Evolutionary conservation across 2,113 vertebrate genomes (phyloP), one percentile per base, ranked within the genome.

Genomic region (Pelusios castaneus): DNA sequence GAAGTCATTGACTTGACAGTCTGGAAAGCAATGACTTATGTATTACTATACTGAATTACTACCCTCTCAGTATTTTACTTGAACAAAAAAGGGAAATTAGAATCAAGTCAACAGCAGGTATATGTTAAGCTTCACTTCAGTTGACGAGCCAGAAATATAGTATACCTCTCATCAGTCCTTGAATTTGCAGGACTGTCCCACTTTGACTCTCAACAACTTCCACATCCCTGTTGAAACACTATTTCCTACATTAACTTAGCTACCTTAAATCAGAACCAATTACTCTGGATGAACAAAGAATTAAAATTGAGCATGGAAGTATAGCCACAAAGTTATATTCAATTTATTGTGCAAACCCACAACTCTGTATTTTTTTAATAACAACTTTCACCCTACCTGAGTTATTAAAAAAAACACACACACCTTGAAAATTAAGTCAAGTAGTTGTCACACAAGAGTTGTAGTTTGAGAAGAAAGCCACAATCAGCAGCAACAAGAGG

Each of bases 91-190:
- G 93, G 94, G 1, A 91, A 24, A 21, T 0, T 41, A 51, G 81
- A 51, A 0, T 34, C 27, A 51, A 12, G 89, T 3, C 76, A 3
- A 0, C 6, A 85, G 45, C 7, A 7, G 6, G 88, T 55, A 75
- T 0, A 12, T 5, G 0, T 7, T 8, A 1, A 88, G 1, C 51
- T 22, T 27, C 0, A 3, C 0, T 1, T 34, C 31, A 63, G 4
- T 31, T 63, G 58, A 29, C 14, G 31, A 63, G 58, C 31, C 31
- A 31, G 31, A 12, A 63, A 63, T 63, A 31, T 13, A 34, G 31
- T 12, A 34, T 63, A 63, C 11, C 31, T 34, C 58, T 14, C 6
- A 63, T 14, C 2, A 17, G 6, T 63, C 29, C 31, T 60, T 25
- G 56, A 12, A 27, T 67, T 67, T 67, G 7, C 16, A 34, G 29